Evolutionary conservation across 2,888 invertebrate genomes (phyloP).

Genomic region (Conchocele bisecta): DNA sequence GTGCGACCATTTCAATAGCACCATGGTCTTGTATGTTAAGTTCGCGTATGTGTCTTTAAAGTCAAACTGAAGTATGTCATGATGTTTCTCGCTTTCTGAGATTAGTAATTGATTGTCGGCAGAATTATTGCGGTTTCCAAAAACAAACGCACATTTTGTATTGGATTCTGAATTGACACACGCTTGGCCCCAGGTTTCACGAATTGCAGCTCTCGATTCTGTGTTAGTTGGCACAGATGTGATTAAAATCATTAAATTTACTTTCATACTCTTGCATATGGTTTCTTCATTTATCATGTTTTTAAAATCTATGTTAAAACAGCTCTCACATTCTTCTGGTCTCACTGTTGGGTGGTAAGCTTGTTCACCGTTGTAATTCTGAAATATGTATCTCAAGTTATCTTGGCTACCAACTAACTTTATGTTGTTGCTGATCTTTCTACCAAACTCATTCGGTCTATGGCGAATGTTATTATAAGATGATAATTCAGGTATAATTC

Average conservation of each 20-base stretch:
- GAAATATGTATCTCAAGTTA: no score
- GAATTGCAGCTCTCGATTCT: constrained; percentile 54
- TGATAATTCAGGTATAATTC: no score
- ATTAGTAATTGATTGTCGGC: constrained; percentile 25
- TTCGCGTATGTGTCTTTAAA: constrained; percentile 71
- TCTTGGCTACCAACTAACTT: no score
- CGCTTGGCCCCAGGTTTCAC: constrained; percentile 66
- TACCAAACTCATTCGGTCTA: no score
- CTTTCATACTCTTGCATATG: constrained; percentile 45
- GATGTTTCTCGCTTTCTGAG: constrained; percentile 52
- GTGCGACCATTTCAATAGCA: constrained; percentile 62
- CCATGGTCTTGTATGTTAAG: constrained; percentile 71
- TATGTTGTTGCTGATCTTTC: no score
- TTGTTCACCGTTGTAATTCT: no score
- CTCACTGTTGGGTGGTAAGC: no score
- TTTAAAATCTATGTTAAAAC: constrained; percentile 61
- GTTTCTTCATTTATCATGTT: constrained; percentile 43
- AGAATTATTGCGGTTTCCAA: constrained; percentile 43
- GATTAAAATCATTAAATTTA: constrained; percentile 62
- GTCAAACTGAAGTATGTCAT: constrained; percentile 65
- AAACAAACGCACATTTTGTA: constrained; percentile 60
- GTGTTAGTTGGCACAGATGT: constrained; percentile 54
- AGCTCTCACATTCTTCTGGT: constrained; percentile 54
- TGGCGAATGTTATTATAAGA: no score
- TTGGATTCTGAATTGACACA: constrained; percentile 43